phyloP scores from a whole-genome alignment of 64 coral and sea anemone genomes.

The Stichodactyla mertensii region DNA sequence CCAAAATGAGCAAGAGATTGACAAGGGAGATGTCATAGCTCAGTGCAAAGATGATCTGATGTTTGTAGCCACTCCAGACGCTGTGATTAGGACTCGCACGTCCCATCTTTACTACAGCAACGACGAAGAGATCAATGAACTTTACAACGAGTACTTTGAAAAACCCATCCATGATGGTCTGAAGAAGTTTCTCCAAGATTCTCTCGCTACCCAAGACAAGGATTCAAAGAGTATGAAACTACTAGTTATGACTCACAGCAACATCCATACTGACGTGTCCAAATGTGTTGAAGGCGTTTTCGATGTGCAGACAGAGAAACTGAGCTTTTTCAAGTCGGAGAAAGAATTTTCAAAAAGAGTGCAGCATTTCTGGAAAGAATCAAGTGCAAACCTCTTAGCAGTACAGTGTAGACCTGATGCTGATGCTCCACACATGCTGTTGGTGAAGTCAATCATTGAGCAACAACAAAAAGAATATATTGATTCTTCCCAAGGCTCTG shows the following conservation, averaged over 20 bases:
- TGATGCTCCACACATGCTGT: constrained; percentile 82
- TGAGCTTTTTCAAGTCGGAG: constrained; percentile 84
- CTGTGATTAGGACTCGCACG: constrained; percentile 61
- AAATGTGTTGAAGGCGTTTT: constrained; percentile 39
- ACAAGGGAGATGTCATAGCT: constrained; percentile 21
- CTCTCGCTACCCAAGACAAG: background rate
- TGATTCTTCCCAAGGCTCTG: background rate
- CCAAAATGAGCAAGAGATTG: background rate
- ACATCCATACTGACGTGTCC: constrained; percentile 53
- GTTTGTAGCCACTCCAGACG: constrained; percentile 74
- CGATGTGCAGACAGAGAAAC: constrained; percentile 67
- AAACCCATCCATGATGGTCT: constrained; percentile 77
- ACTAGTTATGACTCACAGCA: constrained; percentile 82
- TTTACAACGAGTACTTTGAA: constrained; percentile 52
- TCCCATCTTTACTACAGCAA: constrained; percentile 28
- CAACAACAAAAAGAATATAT: constrained; percentile 47
- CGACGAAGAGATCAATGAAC: constrained; percentile 26
- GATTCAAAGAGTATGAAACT: constrained; percentile 16
- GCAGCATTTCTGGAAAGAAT: constrained; percentile 54
- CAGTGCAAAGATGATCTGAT: constrained; percentile 81
- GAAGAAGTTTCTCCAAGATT: constrained; percentile 28
- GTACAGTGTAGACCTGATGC: constrained; percentile 83
- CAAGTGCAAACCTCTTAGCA: constrained; percentile 40
- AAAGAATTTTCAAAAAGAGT: constrained; percentile 80
- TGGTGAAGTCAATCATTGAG: constrained; percentile 75